Evolutionary conservation across 2,888 invertebrate species (phyloP).

Genomic region (Hypolimnas misippus): DNA sequence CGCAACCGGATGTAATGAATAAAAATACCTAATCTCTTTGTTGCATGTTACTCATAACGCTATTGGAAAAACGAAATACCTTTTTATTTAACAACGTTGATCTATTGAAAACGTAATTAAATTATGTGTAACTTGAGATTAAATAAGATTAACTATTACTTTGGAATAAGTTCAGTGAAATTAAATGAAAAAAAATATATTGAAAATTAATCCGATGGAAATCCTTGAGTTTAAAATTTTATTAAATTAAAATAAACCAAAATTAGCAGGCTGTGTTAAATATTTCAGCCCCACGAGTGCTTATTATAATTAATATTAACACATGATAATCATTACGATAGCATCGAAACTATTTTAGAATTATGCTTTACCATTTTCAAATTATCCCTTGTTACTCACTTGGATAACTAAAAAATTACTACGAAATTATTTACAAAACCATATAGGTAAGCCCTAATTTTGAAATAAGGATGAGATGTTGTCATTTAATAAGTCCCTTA

Average conservation of each 20-base stretch:
- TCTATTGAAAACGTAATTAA: slow-evolving; percentile 4
- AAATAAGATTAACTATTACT: too few relatives aligned
- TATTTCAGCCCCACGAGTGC: background rate
- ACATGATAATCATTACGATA: slow-evolving; percentile 1
- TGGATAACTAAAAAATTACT: background rate
- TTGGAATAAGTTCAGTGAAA: too few relatives aligned
- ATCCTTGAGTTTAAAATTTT: too few relatives aligned
- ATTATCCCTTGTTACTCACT: slow-evolving; percentile 1
- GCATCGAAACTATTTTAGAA: slow-evolving; percentile 8
- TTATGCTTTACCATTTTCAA: slow-evolving; percentile 10
- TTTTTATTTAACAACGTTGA: background rate
- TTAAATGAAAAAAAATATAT: too few relatives aligned
- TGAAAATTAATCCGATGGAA: too few relatives aligned
- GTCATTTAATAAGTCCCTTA: slow-evolving; percentile 11
- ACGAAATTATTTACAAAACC: slow-evolving; percentile 7
- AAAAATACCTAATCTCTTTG: slow-evolving; percentile 30
- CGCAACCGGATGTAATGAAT: slow-evolving; percentile 15
- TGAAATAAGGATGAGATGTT: background rate
- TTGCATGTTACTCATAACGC: slow-evolving; percentile 34
- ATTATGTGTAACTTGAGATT: background rate
- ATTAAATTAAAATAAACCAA: too few relatives aligned
- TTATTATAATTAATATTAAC: background rate
- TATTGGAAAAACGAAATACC: slow-evolving; percentile 12
- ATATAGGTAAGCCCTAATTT: background rate
- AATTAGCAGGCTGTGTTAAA: too few relatives aligned